These are phyloP conservation scores for Aphodius granarius DNA, from an alignment of 2,888 invertebrate genomes.

Conservation along the genomic window DNA sequence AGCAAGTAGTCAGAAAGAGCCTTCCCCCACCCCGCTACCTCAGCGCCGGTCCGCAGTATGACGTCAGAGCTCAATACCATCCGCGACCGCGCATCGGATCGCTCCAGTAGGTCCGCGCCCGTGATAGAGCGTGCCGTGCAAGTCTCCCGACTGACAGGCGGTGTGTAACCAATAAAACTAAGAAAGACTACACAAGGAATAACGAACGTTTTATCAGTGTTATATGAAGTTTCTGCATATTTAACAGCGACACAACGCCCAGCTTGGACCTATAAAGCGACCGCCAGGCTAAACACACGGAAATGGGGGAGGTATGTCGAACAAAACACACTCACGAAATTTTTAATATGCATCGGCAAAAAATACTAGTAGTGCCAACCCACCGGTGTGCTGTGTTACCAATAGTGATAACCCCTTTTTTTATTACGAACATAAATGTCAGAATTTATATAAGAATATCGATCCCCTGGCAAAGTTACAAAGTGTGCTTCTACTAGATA, in stretches of 20 bases:
- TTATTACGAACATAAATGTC: no score
- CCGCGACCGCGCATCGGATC: constrained; percentile 50
- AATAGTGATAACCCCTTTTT: no score
- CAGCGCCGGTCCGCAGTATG: constrained; percentile 64
- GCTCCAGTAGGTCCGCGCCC: constrained; percentile 64
- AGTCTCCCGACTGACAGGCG: constrained; percentile 42
- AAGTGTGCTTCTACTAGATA: no score
- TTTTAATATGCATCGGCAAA: not conserved
- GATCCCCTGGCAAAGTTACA: not conserved
- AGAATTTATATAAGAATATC: not conserved
- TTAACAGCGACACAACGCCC: constrained; percentile 26
- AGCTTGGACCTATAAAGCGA: constrained; percentile 24
- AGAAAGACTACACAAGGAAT: constrained; percentile 3
- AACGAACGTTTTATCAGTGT: not conserved
- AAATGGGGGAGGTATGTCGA: constrained; percentile 51
- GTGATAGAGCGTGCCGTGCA: constrained; percentile 65
- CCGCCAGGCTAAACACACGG: constrained; percentile 34
- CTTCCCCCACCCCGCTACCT: constrained; percentile 29
- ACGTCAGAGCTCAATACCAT: constrained; percentile 61
- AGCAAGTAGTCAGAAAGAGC: constrained; percentile 23
- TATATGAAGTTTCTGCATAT: constrained; percentile 28
- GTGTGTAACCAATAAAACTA: constrained; percentile 3
- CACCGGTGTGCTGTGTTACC: not conserved
- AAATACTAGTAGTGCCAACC: not conserved
- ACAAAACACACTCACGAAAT: not conserved